These are phyloP conservation scores for Alouatta palliata DNA, from an alignment of 2,113 vertebrate genomes.

Conservation along the genomic window DNA sequence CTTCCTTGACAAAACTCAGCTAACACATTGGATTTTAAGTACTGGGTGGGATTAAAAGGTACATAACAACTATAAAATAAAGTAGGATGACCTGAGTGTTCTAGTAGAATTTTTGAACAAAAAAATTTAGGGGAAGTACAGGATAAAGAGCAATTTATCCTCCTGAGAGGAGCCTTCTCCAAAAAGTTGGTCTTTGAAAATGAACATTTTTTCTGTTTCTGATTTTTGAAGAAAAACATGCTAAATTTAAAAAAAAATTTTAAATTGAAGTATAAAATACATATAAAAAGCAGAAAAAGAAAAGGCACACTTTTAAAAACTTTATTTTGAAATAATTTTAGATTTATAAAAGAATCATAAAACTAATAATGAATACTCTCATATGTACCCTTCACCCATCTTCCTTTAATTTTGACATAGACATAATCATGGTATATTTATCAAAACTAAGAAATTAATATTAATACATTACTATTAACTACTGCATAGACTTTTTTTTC, in stretches of 20 bases:
- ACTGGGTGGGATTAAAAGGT: conserved; percentile 13
- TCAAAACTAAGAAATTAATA: conserved; percentile 12
- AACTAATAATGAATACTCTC: background rate
- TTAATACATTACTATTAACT: background rate
- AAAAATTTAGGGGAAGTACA: background rate
- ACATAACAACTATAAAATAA: background rate
- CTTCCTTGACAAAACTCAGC: conserved; percentile 26
- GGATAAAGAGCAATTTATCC: background rate
- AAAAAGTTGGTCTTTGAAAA: background rate
- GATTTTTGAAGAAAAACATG: conserved; percentile 30
- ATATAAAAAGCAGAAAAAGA: background rate
- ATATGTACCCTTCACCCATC: background rate
- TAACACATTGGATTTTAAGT: conserved; percentile 20
- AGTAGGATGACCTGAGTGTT: background rate
- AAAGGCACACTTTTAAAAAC: background rate
- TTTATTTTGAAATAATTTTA: conserved; percentile 56
- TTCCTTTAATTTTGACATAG: background rate
- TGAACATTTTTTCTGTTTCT: conserved; percentile 20
- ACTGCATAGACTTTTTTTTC: background rate
- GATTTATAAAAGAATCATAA: background rate
- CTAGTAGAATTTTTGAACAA: background rate
- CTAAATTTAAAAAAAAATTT: background rate
- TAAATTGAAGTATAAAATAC: background rate
- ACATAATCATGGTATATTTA: background rate
- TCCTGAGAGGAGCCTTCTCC: background rate